Percentiles rank a stretch among this genome's conserved stretches.
phyloP scores from a whole-genome alignment of 1,140 invertebrate species.

The Planococcus citri region DNA sequence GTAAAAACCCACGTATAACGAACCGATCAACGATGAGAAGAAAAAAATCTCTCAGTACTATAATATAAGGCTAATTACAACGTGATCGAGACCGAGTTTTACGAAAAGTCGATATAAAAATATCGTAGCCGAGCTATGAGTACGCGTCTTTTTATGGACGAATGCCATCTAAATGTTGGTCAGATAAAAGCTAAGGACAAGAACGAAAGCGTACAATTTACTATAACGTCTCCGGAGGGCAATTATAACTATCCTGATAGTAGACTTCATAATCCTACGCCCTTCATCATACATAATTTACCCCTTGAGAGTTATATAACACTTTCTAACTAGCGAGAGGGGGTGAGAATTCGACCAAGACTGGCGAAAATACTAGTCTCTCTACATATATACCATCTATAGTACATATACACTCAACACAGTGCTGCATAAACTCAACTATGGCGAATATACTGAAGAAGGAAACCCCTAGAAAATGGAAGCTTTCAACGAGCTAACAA shows the following conservation, averaged over 20 bases:
- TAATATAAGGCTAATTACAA: background rate
- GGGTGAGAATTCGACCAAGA: background rate
- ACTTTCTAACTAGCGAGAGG: background rate
- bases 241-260: conserved; percentile 7
- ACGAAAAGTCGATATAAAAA: background rate
- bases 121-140: no score
- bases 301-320: conserved; percentile 6
- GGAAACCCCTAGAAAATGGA: background rate
- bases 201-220: conserved; percentile 3
- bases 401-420: no score
- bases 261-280: background rate
- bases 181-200: conserved; percentile 6
- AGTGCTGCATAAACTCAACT: no score
- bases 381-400: no score
- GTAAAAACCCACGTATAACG: no score
- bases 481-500: background rate
- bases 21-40: no score
- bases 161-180: conserved; percentile 1
- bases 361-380: no score
- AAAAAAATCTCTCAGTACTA: no score
- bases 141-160: background rate
- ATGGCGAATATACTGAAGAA: no score
- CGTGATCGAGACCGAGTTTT: background rate
- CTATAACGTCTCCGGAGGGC: conserved; percentile 1
- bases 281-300: conserved; percentile 7